Evolutionary conservation across 2,797 vertebrate species (phyloP).

Genomic region (Ataeniobius toweri): DNA sequence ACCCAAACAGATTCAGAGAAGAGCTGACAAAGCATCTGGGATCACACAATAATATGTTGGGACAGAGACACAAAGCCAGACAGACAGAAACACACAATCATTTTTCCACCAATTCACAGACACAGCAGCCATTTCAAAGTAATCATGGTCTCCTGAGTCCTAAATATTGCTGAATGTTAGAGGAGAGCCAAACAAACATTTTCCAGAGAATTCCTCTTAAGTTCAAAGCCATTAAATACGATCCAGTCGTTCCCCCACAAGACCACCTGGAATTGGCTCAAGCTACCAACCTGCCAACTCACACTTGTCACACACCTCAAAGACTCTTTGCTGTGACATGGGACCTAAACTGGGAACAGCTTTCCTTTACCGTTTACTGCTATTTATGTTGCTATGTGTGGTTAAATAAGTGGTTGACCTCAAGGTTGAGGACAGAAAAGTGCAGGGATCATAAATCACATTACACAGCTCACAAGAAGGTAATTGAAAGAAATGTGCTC

Average conservation of each 20-base stretch:
- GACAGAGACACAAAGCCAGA: conserved; percentile 50
- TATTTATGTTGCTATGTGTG: conserved; percentile 38
- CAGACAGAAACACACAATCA: conserved; percentile 53
- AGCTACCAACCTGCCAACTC: conserved; percentile 46
- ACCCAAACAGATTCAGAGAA: conserved; percentile 52
- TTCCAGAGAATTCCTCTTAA: conserved; percentile 52
- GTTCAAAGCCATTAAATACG: conserved; percentile 64
- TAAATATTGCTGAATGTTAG: conserved; percentile 61
- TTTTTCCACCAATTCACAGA: conserved; percentile 58
- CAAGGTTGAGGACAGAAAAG: conserved; percentile 47
- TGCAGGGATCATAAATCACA: conserved; percentile 64
- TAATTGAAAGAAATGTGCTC: conserved; percentile 58
- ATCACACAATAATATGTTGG: conserved; percentile 49
- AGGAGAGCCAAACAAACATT: conserved; percentile 70
- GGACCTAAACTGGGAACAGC: conserved; percentile 27
- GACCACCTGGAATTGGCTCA: conserved; percentile 36
- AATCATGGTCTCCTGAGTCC: conserved; percentile 60
- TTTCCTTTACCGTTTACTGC: conserved; percentile 42
- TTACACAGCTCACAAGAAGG: conserved; percentile 56
- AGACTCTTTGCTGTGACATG: conserved; percentile 33
- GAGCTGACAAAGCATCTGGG: conserved; percentile 55
- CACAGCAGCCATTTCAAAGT: conserved; percentile 65
- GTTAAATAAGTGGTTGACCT: conserved; percentile 43
- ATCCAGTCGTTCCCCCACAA: conserved; percentile 34
- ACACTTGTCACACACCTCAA: conserved; percentile 33